Percentiles rank a stretch among this genome's conserved stretches.
Evolutionary conservation across 2,113 vertebrate species (phyloP).

Genomic region (Salvelinus sp.): DNA sequence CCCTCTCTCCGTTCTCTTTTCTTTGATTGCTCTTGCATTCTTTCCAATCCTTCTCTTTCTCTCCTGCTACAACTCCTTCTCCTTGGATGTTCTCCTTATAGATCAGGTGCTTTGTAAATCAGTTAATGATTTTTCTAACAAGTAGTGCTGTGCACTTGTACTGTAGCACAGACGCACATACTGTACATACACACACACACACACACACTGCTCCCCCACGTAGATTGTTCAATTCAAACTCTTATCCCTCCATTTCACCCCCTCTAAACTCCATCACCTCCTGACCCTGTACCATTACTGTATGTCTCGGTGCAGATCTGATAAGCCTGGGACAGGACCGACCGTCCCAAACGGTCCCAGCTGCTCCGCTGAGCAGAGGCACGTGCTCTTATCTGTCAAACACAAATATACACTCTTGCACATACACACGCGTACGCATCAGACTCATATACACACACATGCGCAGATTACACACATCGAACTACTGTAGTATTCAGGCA

Average conservation of each 20-base stretch:
- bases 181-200: not conserved
- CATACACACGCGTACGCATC: no score
- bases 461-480: no score
- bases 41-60: slow-evolving; percentile 20
- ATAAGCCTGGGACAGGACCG: not conserved
- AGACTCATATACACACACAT: no score
- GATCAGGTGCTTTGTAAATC: not conserved
- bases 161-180: not conserved
- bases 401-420: not conserved
- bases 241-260: not conserved
- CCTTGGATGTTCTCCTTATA: slow-evolving; percentile 13
- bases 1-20: slow-evolving; percentile 16
- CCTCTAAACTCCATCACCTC: not conserved
- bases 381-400: not conserved
- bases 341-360: not conserved
- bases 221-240: not conserved
- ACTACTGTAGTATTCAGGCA: no score
- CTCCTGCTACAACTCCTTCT: not conserved
- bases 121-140: not conserved
- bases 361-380: not conserved
- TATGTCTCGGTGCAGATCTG: not conserved
- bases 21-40: slow-evolving; percentile 12
- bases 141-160: not conserved
- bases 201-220: not conserved
- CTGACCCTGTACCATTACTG: not conserved